Evolutionary conservation across 2,888 invertebrate genomes (phyloP).

Genomic region (Scrobipalpa costella): DNA sequence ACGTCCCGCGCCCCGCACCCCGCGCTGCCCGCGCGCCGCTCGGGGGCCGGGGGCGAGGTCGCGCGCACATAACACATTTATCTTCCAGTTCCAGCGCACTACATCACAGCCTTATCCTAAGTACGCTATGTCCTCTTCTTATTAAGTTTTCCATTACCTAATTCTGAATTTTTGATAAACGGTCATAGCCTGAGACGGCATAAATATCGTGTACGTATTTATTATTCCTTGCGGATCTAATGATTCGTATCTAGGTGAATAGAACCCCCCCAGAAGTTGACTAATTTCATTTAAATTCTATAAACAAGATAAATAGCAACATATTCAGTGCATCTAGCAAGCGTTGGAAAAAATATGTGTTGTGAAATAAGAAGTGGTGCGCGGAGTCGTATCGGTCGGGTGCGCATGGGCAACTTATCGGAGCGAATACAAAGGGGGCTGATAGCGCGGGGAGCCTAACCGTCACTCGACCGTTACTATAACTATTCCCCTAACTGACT

Average conservation of each 20-base stretch:
- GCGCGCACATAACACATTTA: slow-evolving; percentile 58
- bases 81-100: slow-evolving; percentile 48
- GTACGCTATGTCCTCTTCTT: slow-evolving; percentile 1
- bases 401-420: slow-evolving; percentile 81
- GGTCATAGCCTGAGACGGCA: too few species aligned
- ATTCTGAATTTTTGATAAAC: too few species aligned
- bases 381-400: slow-evolving; percentile 76
- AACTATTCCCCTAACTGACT: slow-evolving; percentile 76
- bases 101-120: slow-evolving; percentile 44
- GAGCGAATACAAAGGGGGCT: slow-evolving; percentile 81
- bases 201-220: too few species aligned
- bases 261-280: too few species aligned
- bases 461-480: slow-evolving; percentile 80
- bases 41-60: slow-evolving; percentile 62
- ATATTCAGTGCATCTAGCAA: neutral
- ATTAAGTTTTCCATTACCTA: too few species aligned
- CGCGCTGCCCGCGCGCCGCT: slow-evolving; percentile 1
- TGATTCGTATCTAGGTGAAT: too few species aligned
- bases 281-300: neutral
- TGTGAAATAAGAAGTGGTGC: slow-evolving; percentile 73
- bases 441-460: slow-evolving; percentile 80
- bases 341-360: slow-evolving; percentile 51
- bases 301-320: neutral
- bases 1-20: slow-evolving; percentile 55
- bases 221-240: too few species aligned